These are phyloP conservation scores for Macrophya annulata DNA, from an alignment of 2,888 invertebrate genomes.

Conservation along the genomic window DNA sequence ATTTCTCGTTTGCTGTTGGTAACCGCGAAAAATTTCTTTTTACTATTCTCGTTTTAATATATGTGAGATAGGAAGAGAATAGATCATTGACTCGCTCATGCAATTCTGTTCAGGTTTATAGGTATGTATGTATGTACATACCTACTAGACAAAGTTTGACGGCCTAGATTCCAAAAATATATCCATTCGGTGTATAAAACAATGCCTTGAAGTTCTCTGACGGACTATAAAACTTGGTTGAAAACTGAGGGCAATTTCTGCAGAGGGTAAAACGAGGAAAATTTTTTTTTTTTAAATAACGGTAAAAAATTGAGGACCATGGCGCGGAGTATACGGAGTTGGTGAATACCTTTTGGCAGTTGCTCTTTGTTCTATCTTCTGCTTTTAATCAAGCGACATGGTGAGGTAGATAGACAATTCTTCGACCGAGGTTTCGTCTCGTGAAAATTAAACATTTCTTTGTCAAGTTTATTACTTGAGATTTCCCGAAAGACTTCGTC, in stretches of 20 bases:
- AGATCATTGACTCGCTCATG: not conserved
- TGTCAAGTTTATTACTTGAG: not conserved
- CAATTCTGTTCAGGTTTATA: slow-evolving; percentile 8
- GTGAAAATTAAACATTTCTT: slow-evolving; percentile 36
- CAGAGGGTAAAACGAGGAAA: not conserved
- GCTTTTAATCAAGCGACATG: slow-evolving; percentile 51
- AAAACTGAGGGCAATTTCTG: slow-evolving; percentile 1
- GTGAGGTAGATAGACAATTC: not conserved
- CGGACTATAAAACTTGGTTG: slow-evolving; percentile 46
- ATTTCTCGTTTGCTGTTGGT: not conserved
- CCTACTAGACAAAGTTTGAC: slow-evolving; percentile 59
- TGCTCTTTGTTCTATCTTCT: slow-evolving; percentile 41
- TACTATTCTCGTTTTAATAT: not conserved
- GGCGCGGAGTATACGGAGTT: not conserved
- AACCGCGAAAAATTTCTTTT: not conserved
- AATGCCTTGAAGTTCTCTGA: slow-evolving; percentile 46
- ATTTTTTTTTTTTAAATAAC: no score
- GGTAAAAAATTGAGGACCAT: not conserved
- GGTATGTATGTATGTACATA: no score
- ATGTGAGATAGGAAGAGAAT: not conserved
- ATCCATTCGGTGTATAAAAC: slow-evolving; percentile 59
- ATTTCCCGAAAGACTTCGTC: not conserved
- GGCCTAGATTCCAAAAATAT: slow-evolving; percentile 71
- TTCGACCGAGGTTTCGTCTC: not conserved
- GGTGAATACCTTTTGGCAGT: slow-evolving; percentile 17